phyloP scores from a whole-genome alignment of 2,797 vertebrate genomes.

The Sardinella longiceps region DNA sequence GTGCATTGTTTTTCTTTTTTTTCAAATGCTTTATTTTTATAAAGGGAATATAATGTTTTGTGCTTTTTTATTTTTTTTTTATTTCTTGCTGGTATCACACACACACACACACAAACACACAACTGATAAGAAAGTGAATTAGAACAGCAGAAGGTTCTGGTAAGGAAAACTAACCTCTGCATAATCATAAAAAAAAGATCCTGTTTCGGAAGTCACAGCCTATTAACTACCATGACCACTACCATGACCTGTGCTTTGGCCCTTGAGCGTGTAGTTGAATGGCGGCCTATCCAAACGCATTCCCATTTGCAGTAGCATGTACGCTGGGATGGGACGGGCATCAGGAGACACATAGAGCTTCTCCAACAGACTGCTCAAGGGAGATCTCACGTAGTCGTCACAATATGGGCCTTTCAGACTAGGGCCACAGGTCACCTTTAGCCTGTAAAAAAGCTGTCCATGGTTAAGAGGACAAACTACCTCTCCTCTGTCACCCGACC shows the following conservation, averaged over 20 bases:
- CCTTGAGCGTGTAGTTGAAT: background rate
- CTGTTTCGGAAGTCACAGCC: background rate
- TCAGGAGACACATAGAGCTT: conserved; percentile 69
- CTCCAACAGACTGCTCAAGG: conserved; percentile 60
- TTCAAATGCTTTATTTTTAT: background rate
- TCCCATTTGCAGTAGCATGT: conserved; percentile 65
- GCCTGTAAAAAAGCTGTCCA: conserved; percentile 69
- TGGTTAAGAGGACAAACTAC: conserved; percentile 72
- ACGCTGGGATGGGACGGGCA: conserved; percentile 62
- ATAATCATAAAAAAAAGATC: background rate
- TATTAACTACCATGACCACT: background rate
- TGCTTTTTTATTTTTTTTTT: background rate
- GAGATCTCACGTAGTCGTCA: conserved; percentile 65
- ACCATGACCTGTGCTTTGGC: background rate
- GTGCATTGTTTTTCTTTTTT: no score
- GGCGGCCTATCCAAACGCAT: conserved; percentile 60
- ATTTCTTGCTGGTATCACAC: background rate
- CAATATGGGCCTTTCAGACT: conserved; percentile 73
- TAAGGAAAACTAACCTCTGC: no score
- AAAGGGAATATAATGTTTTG: background rate
- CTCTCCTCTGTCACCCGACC: conserved; percentile 43
- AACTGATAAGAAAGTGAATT: no score
- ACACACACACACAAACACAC: background rate
- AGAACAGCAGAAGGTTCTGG: no score
- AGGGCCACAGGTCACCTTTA: conserved; percentile 67